Evolutionary conservation across 1,140 invertebrate species (phyloP).

Genomic region (Pantala flavescens): DNA sequence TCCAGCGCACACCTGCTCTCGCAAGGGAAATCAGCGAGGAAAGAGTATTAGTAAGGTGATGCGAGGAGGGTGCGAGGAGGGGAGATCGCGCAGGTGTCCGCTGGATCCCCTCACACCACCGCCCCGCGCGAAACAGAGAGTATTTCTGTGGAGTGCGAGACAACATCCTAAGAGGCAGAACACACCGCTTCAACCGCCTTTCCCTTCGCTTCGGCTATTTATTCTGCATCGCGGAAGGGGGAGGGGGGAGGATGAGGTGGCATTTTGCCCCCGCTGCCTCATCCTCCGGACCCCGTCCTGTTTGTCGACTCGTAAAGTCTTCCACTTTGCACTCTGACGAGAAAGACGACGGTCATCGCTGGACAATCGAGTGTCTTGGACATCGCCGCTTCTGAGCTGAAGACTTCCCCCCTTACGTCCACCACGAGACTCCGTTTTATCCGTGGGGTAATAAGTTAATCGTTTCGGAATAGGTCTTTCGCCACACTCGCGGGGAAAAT

Average conservation of each 20-base stretch:
- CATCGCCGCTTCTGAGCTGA: background rate
- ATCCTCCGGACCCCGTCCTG: background rate
- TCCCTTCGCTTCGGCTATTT: background rate
- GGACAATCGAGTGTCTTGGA: background rate
- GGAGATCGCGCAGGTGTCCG: background rate
- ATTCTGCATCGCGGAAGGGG: background rate
- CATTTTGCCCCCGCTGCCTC: background rate
- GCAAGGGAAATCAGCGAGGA: background rate
- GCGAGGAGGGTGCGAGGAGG: too few relatives aligned
- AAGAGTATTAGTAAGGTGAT: background rate
- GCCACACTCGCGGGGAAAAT: too few relatives aligned
- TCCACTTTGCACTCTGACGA: slow-evolving; percentile 4
- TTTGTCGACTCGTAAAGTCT: background rate
- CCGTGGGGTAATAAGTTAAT: too few relatives aligned
- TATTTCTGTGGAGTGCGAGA: background rate
- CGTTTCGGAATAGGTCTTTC: too few relatives aligned
- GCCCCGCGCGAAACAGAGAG: background rate
- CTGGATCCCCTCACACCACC: background rate
- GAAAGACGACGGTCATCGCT: background rate
- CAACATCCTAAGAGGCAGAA: slow-evolving; percentile 5
- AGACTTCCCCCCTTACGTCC: background rate
- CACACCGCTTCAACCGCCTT: background rate
- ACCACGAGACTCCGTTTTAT: background rate
- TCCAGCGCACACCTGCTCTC: too few relatives aligned
- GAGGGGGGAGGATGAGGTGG: background rate